phyloP scores from a whole-genome alignment of 2,888 invertebrate species.

The Stratiomys singularior region DNA sequence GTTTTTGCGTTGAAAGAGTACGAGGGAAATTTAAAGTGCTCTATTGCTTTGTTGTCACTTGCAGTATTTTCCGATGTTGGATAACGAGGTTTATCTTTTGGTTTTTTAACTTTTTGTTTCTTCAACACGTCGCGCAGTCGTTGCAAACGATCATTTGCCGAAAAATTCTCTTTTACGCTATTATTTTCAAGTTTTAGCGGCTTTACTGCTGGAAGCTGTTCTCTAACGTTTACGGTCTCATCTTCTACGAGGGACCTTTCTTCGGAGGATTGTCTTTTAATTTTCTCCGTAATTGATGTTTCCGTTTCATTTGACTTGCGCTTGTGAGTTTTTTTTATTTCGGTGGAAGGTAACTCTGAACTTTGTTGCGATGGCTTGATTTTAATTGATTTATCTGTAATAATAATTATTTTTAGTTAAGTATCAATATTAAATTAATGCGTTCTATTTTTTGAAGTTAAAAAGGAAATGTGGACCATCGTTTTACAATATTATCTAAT shows the following conservation, averaged over 20 bases:
- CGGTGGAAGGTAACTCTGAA: background rate
- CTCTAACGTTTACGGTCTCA: too few relatives aligned
- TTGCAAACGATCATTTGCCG: background rate
- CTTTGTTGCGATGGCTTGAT: too few relatives aligned
- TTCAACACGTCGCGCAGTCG: background rate
- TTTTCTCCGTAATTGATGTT: background rate
- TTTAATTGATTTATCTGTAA: too few relatives aligned
- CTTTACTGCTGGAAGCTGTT: too few relatives aligned
- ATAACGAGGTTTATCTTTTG: background rate
- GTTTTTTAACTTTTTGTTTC: background rate
- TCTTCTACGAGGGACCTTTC: too few relatives aligned
- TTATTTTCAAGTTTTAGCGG: background rate
- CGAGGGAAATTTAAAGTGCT: background rate
- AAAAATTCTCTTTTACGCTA: background rate
- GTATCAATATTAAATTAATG: too few relatives aligned
- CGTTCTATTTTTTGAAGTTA: too few relatives aligned
- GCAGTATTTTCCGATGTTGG: too few relatives aligned
- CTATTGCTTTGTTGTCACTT: too few relatives aligned
- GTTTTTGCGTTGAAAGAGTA: background rate
- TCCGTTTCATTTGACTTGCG: background rate
- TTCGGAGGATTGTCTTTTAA: background rate
- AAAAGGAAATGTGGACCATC: too few relatives aligned
- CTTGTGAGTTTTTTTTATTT: background rate
- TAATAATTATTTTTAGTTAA: too few relatives aligned
- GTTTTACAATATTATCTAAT: too few relatives aligned